Evolutionary conservation across 2,888 invertebrate genomes (phyloP), one percentile per base, ranked within the genome.

Genomic region (Megastigmus dorsalis): DNA sequence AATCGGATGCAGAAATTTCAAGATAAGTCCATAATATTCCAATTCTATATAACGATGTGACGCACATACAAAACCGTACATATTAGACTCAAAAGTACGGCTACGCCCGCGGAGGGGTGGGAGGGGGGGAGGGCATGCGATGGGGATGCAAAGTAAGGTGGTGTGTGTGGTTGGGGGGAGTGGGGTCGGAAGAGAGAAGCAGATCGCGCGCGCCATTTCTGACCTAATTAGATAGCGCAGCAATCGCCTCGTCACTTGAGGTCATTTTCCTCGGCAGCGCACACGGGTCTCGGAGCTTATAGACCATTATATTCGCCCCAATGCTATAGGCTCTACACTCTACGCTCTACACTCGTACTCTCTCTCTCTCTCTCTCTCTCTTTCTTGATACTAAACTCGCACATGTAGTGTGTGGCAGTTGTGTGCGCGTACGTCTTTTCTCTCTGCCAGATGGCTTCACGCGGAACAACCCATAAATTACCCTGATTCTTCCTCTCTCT

Each of bases 161-260:
- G n/a, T n/a, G n/a, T n/a, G n/a, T n/a, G n/a, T n/a, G n/a, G n/a
- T n/a, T n/a, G n/a, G n/a, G n/a, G 18, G 10, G 43, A 30, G 28
- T 20, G 54, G n/a, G n/a, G n/a, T n/a, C 10, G 41, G 41, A 6
- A 3, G n/a, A 20, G 41, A n/a, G 41, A 4, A 18, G 20, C 13
- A 41, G 23, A 26, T 33, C 55, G 55, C 60, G 60, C 15, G 28
- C 41, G 0, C 38, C 26, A 26, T 30, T 50, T 38, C 50, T 36
- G 63, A 63, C 63, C 50, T 36, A 36, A 63, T 63, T 63, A 36
- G 30, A 63, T 38, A 50, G 50, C 41, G 41, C n/a, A 41, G 41
- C 4, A 4, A n/a, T n/a, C n/a, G n/a, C n/a, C n/a, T n/a, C 3
- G 41, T 9, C 41, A n/a, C 41, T 41, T 33, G 13, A 5, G 15